A percentile compares a stretch with the other conserved stretches of the same genome.
phyloP scores from a whole-genome alignment of 2,113 vertebrate genomes.

The Bujurquina vittata region DNA sequence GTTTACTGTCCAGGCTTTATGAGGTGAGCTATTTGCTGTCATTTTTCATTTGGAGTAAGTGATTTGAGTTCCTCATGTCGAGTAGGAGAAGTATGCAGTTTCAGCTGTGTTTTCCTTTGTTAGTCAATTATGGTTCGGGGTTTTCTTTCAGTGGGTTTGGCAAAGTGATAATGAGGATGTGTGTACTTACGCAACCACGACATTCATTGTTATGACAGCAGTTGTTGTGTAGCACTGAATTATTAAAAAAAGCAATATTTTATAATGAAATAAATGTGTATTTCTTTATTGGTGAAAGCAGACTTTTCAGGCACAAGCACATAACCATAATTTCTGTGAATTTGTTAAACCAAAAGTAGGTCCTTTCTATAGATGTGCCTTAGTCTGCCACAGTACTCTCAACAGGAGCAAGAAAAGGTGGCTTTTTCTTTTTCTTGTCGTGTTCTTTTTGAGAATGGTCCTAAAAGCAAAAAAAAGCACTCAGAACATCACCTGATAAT shows the following conservation, averaged over 20 bases:
- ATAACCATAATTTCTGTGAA: neutral
- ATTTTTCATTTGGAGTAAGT: conserved; percentile 13
- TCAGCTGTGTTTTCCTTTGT: conserved; percentile 28
- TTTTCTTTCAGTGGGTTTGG: conserved; percentile 35
- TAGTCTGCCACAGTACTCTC: neutral
- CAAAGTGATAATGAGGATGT: conserved; percentile 60
- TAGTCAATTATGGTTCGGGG: conserved; percentile 38
- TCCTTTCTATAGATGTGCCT: neutral
- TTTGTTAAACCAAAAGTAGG: neutral
- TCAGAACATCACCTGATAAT: too few species aligned
- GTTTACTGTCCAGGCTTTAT: neutral
- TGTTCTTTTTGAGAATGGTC: neutral
- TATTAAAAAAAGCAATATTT: neutral
- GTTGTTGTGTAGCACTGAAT: neutral
- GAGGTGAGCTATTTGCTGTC: conserved; percentile 15
- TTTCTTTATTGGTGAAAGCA: neutral
- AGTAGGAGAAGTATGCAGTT: conserved; percentile 36
- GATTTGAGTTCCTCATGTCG: conserved; percentile 46
- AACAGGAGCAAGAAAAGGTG: neutral
- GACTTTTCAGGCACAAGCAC: neutral
- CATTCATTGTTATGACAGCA: neutral
- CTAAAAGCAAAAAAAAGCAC: too few species aligned
- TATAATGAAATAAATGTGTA: neutral
- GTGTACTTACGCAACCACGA: neutral
- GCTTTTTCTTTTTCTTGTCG: neutral